Conservation (phyloP, 2,113 vertebrate genomes). For the Lanius collurio region DNA sequence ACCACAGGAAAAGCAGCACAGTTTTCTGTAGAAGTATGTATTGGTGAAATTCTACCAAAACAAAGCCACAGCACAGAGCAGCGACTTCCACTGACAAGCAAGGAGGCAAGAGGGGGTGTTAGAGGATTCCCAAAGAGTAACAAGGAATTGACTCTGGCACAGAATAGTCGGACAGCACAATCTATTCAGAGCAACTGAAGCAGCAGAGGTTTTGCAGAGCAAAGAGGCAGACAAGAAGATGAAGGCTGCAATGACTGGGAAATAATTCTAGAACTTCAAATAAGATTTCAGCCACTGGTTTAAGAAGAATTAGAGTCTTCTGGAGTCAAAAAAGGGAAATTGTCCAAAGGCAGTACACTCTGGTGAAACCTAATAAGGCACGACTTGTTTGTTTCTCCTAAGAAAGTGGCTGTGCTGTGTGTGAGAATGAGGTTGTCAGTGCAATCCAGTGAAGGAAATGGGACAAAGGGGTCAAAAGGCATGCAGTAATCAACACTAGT, state of each 20-base stretch:
- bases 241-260: not conserved
- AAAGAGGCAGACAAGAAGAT: not conserved
- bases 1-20: not conserved
- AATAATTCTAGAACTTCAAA: not conserved
- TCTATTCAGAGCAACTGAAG: not conserved
- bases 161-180: not conserved
- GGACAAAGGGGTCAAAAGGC: not conserved
- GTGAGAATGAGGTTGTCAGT: not conserved
- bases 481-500: not conserved
- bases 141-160: not conserved
- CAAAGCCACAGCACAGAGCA: not conserved
- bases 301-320: not conserved
- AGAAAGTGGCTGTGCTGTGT: not conserved
- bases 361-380: not conserved
- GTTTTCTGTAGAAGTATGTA: not conserved
- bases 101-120: not conserved
- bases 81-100: not conserved
- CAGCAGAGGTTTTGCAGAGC: not conserved
- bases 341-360: not conserved
- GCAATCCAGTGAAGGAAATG: not conserved
- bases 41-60: not conserved
- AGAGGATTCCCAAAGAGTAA: not conserved
- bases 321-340: not conserved
- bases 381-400: not conserved
- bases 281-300: not conserved